phyloP scores from a whole-genome alignment of 2,113 vertebrate species.

The Pagrus major region DNA sequence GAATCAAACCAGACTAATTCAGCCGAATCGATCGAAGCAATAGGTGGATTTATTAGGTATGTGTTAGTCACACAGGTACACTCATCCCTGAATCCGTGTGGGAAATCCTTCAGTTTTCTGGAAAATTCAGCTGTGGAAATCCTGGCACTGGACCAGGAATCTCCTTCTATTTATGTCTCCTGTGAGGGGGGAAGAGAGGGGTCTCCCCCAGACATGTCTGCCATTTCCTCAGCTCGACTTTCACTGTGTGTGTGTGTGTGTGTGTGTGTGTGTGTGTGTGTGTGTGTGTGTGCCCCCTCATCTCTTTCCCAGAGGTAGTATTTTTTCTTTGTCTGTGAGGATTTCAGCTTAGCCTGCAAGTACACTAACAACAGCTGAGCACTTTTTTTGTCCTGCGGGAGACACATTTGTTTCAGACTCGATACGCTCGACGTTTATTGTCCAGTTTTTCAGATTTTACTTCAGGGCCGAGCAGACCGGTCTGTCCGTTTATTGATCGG shows the following conservation, averaged over 20 bases:
- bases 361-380: conserved; percentile 26
- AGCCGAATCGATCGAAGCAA: background rate
- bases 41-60: background rate
- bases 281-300: conserved; percentile 26
- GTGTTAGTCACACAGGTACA: background rate
- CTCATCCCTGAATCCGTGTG: background rate
- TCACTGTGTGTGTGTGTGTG: conserved; percentile 22
- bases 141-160: conserved; percentile 45
- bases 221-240: conserved; percentile 49
- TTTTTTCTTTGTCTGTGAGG: conserved; percentile 41
- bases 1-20: background rate
- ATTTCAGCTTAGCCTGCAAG: conserved; percentile 36
- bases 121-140: conserved; percentile 32
- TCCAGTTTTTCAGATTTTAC: conserved; percentile 23
- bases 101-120: conserved; percentile 5
- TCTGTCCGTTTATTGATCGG: conserved; percentile 65
- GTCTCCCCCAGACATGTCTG: conserved; percentile 52
- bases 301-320: conserved; percentile 41
- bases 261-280: conserved; percentile 19
- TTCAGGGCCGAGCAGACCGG: background rate
- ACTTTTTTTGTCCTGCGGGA: background rate
- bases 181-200: conserved; percentile 27
- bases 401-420: conserved; percentile 40
- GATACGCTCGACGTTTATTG: background rate
- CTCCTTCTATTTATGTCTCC: conserved; percentile 57